Percentiles rank a stretch among this genome's conserved stretches.
phyloP scores from a whole-genome alignment of 30 jellyfish, hydroid and myxozoan genomes.

The Hydractinia echinata region DNA sequence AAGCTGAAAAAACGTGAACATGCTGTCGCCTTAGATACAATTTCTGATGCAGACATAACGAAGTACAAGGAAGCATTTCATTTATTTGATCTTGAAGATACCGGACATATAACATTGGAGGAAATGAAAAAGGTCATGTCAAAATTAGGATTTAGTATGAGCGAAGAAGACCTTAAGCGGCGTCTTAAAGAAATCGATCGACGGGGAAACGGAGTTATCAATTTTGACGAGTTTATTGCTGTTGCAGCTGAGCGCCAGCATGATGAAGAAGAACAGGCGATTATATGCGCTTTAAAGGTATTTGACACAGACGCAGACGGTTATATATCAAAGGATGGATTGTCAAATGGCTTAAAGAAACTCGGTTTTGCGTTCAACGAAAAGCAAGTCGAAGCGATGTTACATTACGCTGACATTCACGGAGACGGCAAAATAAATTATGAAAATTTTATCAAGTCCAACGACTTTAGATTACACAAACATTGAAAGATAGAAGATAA shows the following conservation, averaged over 20 bases:
- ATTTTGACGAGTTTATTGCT: conserved; percentile 9
- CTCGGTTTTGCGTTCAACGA: conserved; percentile 11
- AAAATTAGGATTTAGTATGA: not conserved
- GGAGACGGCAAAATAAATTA: conserved; percentile 2
- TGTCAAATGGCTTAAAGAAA: not conserved
- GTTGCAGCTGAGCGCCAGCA: not conserved
- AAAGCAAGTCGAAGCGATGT: conserved; percentile 9
- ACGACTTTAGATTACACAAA: not conserved
- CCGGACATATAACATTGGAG: not conserved
- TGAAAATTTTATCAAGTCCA: not conserved
- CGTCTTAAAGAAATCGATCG: conserved; percentile 1
- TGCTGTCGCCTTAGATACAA: not conserved
- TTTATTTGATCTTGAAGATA: conserved; percentile 2
- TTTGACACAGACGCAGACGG: conserved; percentile 7
- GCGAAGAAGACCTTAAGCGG: not conserved
- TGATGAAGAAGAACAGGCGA: not conserved
- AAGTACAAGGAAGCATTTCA: not conserved
- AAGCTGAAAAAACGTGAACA: not conserved
- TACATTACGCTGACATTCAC: conserved; percentile 20
- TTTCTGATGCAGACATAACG: not conserved
- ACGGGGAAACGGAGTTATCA: conserved; percentile 1
- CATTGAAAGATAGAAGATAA: not conserved
- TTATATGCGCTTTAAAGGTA: not conserved
- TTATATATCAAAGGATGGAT: conserved; percentile 5
- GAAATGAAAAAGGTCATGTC: not conserved